Evolutionary conservation across 2,888 invertebrate species (phyloP), one percentile per base, ranked within the genome.

Genomic region (Pollenia labialis): DNA sequence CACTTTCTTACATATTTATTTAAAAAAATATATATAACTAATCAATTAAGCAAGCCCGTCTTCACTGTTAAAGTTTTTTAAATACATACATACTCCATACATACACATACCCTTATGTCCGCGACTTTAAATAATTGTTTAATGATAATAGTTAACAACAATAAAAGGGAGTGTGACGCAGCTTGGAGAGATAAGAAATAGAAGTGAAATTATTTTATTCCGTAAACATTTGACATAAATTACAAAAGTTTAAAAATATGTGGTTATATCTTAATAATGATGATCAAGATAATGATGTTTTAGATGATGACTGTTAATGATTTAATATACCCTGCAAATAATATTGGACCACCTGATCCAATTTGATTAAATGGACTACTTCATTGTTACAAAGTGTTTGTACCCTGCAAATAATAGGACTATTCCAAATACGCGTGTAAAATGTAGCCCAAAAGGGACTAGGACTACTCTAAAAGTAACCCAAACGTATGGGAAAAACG

Each of bases 201-300:
- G 52, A 80, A 80, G 69, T 52, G 71, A 80, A 80, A 71, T 44
- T 80, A 6, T 62, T 80, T 23, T 54, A 62, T 71, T 44, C 32
- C 32, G 23, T 52, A 44, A 69, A 71, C 52, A 81, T 16, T 69
- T n/a, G 60, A 69, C 18, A 40, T 32, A 44, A 54, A 56, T 76
- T 32, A 66, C 54, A 32, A 32, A 32, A 44, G 8, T 54, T 44
- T 32, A 32, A 56, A 69, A 77, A 52, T 23, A 60, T n/a, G n/a
- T n/a, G n/a, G n/a, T n/a, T 48, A n/a, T 40, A 9, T 3, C 11
- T 32, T 32, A 32, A 9, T 18, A 9, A 18, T 14, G 12, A 46
- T 11, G 32, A 72, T 23, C 7, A 48, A 11, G 10, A n/a, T 62
- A 6, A 66, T 66, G 32, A 46, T 32, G 58, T n/a, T 72, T 32